These are phyloP conservation scores for Bolinopsis microptera DNA, from an alignment of 37 sponge, comb jelly and placozoan genomes.

Conservation along the genomic window DNA sequence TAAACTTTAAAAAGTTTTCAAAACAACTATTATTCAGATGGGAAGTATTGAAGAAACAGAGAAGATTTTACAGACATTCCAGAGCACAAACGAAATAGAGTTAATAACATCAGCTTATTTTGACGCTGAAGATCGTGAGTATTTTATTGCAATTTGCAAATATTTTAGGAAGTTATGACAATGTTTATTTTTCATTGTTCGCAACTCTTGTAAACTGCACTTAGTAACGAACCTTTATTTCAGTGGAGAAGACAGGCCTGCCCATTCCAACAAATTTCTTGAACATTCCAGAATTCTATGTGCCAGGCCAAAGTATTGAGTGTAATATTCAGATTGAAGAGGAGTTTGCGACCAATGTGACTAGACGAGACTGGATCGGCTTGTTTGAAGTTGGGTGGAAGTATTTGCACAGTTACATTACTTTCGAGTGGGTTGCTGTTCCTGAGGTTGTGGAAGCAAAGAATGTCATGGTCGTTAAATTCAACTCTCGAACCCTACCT, in stretches of 20 bases:
- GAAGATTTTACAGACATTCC: neutral
- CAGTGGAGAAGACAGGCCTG: neutral
- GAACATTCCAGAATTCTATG: neutral
- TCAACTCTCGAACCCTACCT: slow-evolving; percentile 18
- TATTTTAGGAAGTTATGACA: too few relatives aligned
- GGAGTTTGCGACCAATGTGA: neutral
- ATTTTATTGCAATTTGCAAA: too few relatives aligned
- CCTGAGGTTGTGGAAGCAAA: neutral
- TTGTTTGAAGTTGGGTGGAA: slow-evolving; percentile 55
- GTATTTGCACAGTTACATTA: slow-evolving; percentile 49
- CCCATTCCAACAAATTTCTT: neutral
- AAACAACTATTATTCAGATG: too few relatives aligned
- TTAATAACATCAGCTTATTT: slow-evolving; percentile 24
- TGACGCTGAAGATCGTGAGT: slow-evolving; percentile 53
- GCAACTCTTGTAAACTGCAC: too few relatives aligned
- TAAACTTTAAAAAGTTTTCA: too few relatives aligned
- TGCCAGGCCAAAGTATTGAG: neutral
- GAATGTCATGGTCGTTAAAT: neutral
- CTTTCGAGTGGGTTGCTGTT: slow-evolving; percentile 44
- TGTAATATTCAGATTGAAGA: neutral
- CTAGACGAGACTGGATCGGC: slow-evolving; percentile 47
- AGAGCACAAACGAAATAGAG: slow-evolving; percentile 4
- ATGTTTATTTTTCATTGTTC: too few relatives aligned
- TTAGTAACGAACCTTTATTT: too few relatives aligned
- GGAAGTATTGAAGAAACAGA: neutral